Evolutionary conservation across 2,888 invertebrate species (phyloP), one percentile per base, ranked within the genome.

Genomic region (Eudasyphora cyanicolor): DNA sequence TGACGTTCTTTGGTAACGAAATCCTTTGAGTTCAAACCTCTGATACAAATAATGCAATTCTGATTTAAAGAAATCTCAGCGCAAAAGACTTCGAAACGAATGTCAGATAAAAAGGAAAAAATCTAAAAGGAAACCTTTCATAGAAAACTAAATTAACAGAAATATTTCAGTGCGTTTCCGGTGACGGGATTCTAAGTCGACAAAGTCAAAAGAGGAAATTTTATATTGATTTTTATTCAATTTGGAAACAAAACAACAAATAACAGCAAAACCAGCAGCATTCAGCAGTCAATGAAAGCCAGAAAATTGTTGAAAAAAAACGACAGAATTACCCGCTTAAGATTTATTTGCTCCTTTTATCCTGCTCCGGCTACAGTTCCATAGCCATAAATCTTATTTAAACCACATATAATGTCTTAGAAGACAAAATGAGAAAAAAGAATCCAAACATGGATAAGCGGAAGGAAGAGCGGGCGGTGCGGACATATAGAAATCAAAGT

Each of bases 301-400:
- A 27, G 14, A 14, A 67, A 45, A 45, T 38, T 8, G 12, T 4
- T 32, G 12, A 38, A 54, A 8, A 67, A 60, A 38, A 69, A 38
- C 14, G n/a, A n/a, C 42, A 29, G 45, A 69, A 45, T 69, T 69
- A 27, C 14, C 27, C 24, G 45, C 24, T 57, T 73, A 3, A 2
- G 49, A 29, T 45, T 57, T 4, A 7, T 51, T 27, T 24, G 10
- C n/a, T 60, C 32, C 35, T 29, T 54, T 54, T 24, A 45, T 19
- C n/a, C 8, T 38, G 3, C n/a, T n/a, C n/a, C n/a, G n/a, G n/a
- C n/a, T n/a, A n/a, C n/a, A n/a, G n/a, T n/a, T n/a, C n/a, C n/a
- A n/a, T n/a, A 35, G 29, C 75, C 60, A 84, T 81, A 84, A 84
- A 79, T 84, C 81, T 78, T 81, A 78, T 76, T 81, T 81, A 84